Conservation (phyloP, 2,888 invertebrate species). For the Sphinx pinastri region DNA sequence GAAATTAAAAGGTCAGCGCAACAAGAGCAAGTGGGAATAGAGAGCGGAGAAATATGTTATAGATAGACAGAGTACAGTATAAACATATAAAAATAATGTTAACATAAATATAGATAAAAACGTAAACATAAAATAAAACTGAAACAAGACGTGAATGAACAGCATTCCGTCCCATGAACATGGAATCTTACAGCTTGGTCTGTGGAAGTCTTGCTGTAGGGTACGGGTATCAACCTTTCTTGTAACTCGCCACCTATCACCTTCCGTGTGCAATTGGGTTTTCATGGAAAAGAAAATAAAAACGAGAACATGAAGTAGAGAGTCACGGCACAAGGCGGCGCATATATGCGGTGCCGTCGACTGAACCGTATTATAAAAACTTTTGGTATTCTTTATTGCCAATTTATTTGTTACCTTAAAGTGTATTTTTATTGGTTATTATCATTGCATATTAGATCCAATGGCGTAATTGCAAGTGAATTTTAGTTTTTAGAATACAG, state of each 20-base stretch:
- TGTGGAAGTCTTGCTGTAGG: slow-evolving; percentile 99
- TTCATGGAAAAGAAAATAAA: slow-evolving; percentile 89
- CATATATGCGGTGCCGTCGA: slow-evolving; percentile 9
- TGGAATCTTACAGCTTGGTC: slow-evolving; percentile 99
- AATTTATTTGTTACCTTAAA: not conserved
- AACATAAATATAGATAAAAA: slow-evolving; percentile 49
- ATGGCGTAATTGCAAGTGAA: not conserved
- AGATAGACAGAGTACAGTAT: slow-evolving; percentile 75
- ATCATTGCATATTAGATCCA: not conserved
- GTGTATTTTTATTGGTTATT: not conserved
- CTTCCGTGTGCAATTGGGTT: slow-evolving; percentile 96
- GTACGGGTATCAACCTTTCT: slow-evolving; percentile 99
- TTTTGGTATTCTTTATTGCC: not conserved
- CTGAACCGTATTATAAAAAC: not conserved
- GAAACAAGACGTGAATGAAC: slow-evolving; percentile 70
- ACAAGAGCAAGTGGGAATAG: slow-evolving; percentile 57
- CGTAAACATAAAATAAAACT: slow-evolving; percentile 59
- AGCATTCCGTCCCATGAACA: slow-evolving; percentile 57
- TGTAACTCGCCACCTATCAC: slow-evolving; percentile 99
- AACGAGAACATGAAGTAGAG: slow-evolving; percentile 82
- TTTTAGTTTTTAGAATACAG: slow-evolving; percentile 52
- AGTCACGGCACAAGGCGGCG: slow-evolving; percentile 64
- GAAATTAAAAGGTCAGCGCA: slow-evolving; percentile 66
- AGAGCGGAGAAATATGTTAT: slow-evolving; percentile 52
- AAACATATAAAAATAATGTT: slow-evolving; percentile 60